phyloP scores from a whole-genome alignment of 2,113 vertebrate genomes.

The Apus apus region DNA sequence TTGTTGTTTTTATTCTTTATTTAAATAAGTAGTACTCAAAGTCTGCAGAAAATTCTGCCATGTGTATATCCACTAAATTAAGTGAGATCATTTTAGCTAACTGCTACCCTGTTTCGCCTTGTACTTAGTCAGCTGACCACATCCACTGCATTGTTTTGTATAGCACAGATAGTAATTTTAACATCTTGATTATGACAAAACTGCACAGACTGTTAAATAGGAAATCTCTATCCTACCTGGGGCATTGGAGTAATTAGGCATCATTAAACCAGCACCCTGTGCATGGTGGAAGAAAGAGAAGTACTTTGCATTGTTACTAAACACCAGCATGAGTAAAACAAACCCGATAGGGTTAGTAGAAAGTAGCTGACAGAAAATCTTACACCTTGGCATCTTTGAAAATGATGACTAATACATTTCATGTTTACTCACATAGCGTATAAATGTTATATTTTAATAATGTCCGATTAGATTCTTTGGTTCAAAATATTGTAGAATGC shows the following conservation, averaged over 20 bases:
- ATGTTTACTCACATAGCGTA: neutral
- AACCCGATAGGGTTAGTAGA: neutral
- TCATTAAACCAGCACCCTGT: neutral
- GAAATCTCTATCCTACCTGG: neutral
- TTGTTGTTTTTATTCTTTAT: neutral
- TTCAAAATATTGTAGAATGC: no score
- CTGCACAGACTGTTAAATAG: neutral
- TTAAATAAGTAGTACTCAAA: neutral
- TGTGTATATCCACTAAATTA: accelerated
- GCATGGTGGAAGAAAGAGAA: neutral
- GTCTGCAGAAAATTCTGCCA: neutral
- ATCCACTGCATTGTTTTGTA: neutral
- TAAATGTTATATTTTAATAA: neutral
- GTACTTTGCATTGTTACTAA: neutral
- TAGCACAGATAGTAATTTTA: neutral
- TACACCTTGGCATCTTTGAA: neutral
- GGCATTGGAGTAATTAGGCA: neutral
- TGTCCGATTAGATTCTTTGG: no score
- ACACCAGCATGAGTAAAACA: neutral
- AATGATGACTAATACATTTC: neutral
- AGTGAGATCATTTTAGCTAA: neutral
- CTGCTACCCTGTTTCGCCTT: neutral
- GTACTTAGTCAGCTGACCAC: neutral
- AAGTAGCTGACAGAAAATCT: neutral
- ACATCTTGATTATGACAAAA: neutral